Conservation (phyloP, 2,888 invertebrate species). For the Apodemia mormo region DNA sequence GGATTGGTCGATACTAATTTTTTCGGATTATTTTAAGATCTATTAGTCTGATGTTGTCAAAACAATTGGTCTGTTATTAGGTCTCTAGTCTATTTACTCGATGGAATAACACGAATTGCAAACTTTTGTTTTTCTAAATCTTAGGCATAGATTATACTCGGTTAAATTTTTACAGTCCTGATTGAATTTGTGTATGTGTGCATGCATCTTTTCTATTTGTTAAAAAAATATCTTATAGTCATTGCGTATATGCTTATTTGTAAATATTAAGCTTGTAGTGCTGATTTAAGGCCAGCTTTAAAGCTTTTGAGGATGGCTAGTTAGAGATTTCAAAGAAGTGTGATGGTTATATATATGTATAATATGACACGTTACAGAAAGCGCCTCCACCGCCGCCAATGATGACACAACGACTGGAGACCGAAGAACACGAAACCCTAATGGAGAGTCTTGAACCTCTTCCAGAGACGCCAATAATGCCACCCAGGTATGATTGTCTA, state of each 20-base stretch:
- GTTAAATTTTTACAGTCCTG: too few relatives aligned
- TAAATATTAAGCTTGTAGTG: not conserved
- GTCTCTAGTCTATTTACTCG: too few relatives aligned
- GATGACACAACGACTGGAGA: slow-evolving; percentile 71
- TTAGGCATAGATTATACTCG: too few relatives aligned
- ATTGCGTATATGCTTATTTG: not conserved
- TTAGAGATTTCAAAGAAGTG: not conserved
- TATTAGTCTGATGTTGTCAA: too few relatives aligned
- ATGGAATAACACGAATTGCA: too few relatives aligned
- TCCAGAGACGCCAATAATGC: slow-evolving; percentile 81
- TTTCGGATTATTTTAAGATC: too few relatives aligned
- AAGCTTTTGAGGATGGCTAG: not conserved
- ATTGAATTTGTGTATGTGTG: too few relatives aligned
- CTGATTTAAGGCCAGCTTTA: not conserved
- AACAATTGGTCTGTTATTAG: too few relatives aligned
- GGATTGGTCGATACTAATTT: too few relatives aligned
- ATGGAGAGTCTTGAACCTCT: slow-evolving; percentile 81
- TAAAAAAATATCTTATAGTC: not conserved
- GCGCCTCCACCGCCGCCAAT: slow-evolving; percentile 77
- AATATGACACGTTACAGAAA: slow-evolving; percentile 48
- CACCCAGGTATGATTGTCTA: slow-evolving; percentile 58
- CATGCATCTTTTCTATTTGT: not conserved
- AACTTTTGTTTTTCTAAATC: too few relatives aligned
- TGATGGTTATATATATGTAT: not conserved
- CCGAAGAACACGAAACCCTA: slow-evolving; percentile 69